Evolutionary conservation across 2,888 invertebrate genomes (phyloP), one percentile per base, ranked within the genome.

Genomic region (Microctonus hyperodae): DNA sequence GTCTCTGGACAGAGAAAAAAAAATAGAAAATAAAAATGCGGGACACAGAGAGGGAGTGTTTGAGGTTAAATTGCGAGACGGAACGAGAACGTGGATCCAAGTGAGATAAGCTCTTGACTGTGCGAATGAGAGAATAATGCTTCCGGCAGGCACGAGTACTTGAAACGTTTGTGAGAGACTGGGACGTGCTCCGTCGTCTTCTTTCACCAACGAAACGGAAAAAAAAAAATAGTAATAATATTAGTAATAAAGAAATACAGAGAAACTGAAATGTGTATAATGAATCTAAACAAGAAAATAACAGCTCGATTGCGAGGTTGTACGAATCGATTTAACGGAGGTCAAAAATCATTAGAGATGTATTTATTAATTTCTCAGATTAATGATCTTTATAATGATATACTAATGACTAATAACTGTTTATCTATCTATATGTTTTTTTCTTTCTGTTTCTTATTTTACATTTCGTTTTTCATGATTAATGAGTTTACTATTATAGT

Each of bases 131-230:
- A 72, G 71, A 69, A 70, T 71, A 72, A 72, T 71, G 71, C 72
- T 72, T 71, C 72, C 72, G 72, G 72, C 72, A 72, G 71, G 60
- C 69, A 71, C 67, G 62, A 71, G 69, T 70, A 58, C 69, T 57
- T 64, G 67, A 64, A 72, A 72, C 65, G 56, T 59, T 67, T 44
- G 44, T 44, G 67, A 13, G 55, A 69, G 67, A 69, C 69, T 71
- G 69, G 71, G 71, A 71, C 63, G 71, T 70, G 59, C 13, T 51
- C 48, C 58, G 13, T 65, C 25, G 25, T 57, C 31, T 57, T 53
- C 55, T 65, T 59, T 66, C 40, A 31, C 25, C 61, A 16, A 40
- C 31, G 13, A 50, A 53, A 55, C 35, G 59, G 61, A 40, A 7
- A 33, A 35, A 13, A 61, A 58, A 58, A 50, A 16, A 20, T n/a